These are phyloP conservation scores for Bactericera cockerelli DNA, from an alignment of 1,140 invertebrate species.

Conservation along the genomic window DNA sequence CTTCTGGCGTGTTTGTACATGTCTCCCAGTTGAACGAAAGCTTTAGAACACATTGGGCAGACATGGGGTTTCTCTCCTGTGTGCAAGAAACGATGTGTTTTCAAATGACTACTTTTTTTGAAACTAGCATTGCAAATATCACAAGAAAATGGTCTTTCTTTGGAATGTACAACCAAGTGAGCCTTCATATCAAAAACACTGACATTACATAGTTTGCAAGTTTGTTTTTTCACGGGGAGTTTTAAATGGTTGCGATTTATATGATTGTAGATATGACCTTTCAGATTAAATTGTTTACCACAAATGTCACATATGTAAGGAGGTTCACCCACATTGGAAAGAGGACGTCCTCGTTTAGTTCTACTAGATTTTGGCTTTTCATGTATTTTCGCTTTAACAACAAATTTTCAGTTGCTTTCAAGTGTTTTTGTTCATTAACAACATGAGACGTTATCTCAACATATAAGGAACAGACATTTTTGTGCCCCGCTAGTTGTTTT, in stretches of 20 bases:
- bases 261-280: neutral
- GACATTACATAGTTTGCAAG: neutral
- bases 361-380: too few species aligned
- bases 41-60: slow-evolving; percentile 26
- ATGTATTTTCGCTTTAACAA: too few species aligned
- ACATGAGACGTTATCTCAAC: too few species aligned
- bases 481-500: neutral
- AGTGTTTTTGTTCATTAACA: too few species aligned
- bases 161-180: slow-evolving; percentile 16
- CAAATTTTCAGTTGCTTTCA: too few species aligned
- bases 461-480: slow-evolving; percentile 2
- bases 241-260: neutral
- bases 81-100: slow-evolving; percentile 26
- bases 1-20: neutral
- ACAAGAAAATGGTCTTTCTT: slow-evolving; percentile 18
- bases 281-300: neutral
- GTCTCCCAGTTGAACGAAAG: slow-evolving; percentile 21
- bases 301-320: neutral
- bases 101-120: slow-evolving; percentile 30
- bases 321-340: neutral
- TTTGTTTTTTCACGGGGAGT: neutral
- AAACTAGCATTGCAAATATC: slow-evolving; percentile 31
- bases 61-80: slow-evolving; percentile 17
- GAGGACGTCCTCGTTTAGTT: too few species aligned
- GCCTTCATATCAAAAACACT: neutral